phyloP scores from a whole-genome alignment of 2,888 invertebrate genomes.

The Amphipoea lucens region DNA sequence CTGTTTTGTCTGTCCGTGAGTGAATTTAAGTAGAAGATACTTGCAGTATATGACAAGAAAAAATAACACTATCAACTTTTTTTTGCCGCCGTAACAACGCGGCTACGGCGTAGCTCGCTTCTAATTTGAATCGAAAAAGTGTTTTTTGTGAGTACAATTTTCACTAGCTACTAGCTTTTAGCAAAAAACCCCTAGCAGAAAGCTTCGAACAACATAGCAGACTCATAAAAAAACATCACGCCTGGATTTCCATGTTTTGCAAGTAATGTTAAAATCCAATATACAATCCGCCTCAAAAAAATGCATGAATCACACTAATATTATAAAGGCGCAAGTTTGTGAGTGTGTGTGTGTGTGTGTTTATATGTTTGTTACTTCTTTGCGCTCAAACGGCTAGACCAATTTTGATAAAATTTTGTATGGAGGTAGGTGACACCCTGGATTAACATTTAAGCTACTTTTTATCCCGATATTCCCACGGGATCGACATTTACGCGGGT shows the following conservation, averaged over 20 bases:
- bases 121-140: neutral
- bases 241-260: neutral
- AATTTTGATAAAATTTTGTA: no score
- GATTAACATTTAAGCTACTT: no score
- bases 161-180: neutral
- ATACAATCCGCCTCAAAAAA: neutral
- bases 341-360: no score
- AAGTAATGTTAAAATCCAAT: neutral
- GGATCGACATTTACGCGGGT: no score
- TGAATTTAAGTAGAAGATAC: neutral
- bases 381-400: no score
- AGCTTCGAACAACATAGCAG: neutral
- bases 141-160: neutral
- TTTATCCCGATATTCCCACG: no score
- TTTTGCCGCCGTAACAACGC: no score
- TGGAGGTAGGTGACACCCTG: no score
- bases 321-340: no score
- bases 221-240: neutral
- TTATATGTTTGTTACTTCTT: no score
- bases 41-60: neutral
- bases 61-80: neutral
- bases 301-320: neutral
- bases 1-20: neutral
- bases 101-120: slow-evolving; percentile 24
- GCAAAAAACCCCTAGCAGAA: neutral